Base-by-base conservation (phyloP, 1,140 invertebrate genomes). In the Cheumatopsyche charites region DNA sequence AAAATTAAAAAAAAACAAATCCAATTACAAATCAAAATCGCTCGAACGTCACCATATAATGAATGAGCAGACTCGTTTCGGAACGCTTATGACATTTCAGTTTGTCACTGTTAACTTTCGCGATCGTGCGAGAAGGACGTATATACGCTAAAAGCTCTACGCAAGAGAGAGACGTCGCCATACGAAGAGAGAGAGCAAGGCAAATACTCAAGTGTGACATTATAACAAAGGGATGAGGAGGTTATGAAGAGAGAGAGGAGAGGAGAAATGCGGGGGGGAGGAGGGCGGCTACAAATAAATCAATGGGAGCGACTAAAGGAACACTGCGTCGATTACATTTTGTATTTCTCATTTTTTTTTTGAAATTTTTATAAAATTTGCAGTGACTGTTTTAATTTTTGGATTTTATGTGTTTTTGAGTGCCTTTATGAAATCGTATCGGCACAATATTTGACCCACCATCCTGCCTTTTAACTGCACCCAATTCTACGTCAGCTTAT, bases 171-270 rank as follows among this genome's bases (percentile, higher is more conserved):
- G 47, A 21, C 45, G 55, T 3, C 21, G 25, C n/a, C 13, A 55
- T 29, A 23, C 19, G 5, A 21, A 12, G 17, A 36, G 29, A n/a
- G n/a, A 4, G 29, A 67, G 36, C 43, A 12, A 41, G 43, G 65
- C 43, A 68, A 68, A 68, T 68, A 68, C 66, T 68, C 49, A 45
- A 66, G 66, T 68, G 66, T 68, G 66, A 68, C 66, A 68, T 68
- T 68, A 68, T 68, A 68, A 68, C 66, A 68, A 68, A 68, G 66
- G 66, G 66, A 25, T 45, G 66, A 45, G 49, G 41, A 41, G 19
- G 55, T 52, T 5, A 58, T 58, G 55, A n/a, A 26, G 47, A 47
- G 29, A 63, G 23, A 19, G n/a, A n/a, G n/a, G n/a, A n/a, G n/a
- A n/a, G n/a, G n/a, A n/a, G n/a, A n/a, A n/a, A n/a, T n/a, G n/a